Evolutionary conservation across 2,797 vertebrate species (phyloP).

Genomic region (Neostethus bicornis): DNA sequence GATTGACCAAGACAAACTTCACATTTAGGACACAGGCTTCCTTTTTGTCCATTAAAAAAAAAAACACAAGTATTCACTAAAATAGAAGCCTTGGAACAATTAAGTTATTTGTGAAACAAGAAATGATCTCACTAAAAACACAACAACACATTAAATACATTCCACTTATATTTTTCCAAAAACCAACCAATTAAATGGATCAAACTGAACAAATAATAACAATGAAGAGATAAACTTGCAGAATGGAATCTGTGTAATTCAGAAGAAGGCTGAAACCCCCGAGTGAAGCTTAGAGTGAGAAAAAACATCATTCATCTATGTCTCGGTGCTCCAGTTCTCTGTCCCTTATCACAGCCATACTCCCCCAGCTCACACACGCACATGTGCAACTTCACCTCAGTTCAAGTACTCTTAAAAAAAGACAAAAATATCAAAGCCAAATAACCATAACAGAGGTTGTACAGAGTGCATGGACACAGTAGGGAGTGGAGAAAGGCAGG

Average conservation of each 20-base stretch:
- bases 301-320: conserved; percentile 78
- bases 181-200: conserved; percentile 7
- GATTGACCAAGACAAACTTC: neutral
- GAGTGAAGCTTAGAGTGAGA: conserved; percentile 65
- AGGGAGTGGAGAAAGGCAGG: conserved; percentile 46
- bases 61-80: conserved; percentile 1
- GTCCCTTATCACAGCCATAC: conserved; percentile 74
- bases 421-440: conserved; percentile 53
- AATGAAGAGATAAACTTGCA: conserved; percentile 11
- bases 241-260: conserved; percentile 12
- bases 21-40: neutral
- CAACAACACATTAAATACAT: conserved; percentile 48
- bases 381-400: conserved; percentile 38
- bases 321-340: conserved; percentile 62
- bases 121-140: conserved; percentile 15
- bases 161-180: conserved; percentile 31
- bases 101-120: neutral
- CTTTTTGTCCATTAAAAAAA: neutral
- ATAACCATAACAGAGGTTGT: conserved; percentile 59
- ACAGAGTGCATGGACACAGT: conserved; percentile 61
- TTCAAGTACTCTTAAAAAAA: conserved; percentile 59
- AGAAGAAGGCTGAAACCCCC: conserved; percentile 55
- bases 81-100: neutral
- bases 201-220: conserved; percentile 2
- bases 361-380: conserved; percentile 50